Conservation (phyloP, 2,113 vertebrate species). For the Dasypus novemcinctus region DNA sequence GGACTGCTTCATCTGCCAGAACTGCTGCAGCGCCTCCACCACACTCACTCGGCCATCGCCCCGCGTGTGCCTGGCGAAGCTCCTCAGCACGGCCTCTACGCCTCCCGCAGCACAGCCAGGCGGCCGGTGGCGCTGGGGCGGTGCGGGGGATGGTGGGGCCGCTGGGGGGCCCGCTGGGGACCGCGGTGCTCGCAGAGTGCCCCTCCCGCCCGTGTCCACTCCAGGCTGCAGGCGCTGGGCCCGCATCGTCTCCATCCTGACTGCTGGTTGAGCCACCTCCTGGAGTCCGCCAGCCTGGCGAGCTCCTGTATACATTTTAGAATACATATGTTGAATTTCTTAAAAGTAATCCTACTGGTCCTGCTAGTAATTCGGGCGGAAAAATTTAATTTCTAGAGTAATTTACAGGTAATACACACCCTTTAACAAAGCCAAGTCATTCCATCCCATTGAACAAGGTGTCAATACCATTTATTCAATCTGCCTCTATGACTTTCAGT, state of each 20-base stretch:
- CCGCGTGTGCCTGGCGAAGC: too few species aligned
- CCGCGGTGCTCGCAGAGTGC: slow-evolving; percentile 79
- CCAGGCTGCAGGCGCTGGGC: slow-evolving; percentile 91
- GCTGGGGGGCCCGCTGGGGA: slow-evolving; percentile 75
- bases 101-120: slow-evolving; percentile 93
- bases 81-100: slow-evolving; percentile 93
- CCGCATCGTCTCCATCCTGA: slow-evolving; percentile 90
- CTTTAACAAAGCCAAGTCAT: neutral
- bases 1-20: slow-evolving; percentile 99
- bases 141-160: slow-evolving; percentile 78
- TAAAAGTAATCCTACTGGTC: neutral
- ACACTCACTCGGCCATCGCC: slow-evolving; percentile 87
- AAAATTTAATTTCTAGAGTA: neutral
- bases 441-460: neutral
- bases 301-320: slow-evolving; percentile 15
- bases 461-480: neutral
- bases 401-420: neutral
- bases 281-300: slow-evolving; percentile 39
- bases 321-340: neutral
- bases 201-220: slow-evolving; percentile 83
- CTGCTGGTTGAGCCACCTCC: neutral
- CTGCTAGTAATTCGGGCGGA: neutral
- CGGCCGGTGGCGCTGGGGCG: slow-evolving; percentile 85
- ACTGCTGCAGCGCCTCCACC: slow-evolving; percentile 98
- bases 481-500: neutral